Evolutionary conservation across 2,113 vertebrate species (phyloP).

Genomic region (Saimiri boliviensis): DNA sequence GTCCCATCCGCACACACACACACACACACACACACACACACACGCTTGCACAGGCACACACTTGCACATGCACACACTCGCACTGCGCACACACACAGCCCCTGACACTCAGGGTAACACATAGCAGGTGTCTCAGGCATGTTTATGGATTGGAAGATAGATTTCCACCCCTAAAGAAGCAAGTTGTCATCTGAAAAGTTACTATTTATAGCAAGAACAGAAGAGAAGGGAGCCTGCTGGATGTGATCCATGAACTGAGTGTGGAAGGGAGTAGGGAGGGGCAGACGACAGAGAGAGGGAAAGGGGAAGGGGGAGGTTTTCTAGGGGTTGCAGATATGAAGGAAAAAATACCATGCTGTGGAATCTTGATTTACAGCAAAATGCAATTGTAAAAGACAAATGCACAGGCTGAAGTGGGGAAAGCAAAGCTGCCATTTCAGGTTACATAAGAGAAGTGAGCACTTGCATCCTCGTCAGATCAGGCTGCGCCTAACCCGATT

Average conservation of each 20-base stretch:
- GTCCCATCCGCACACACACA: accelerated
- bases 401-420: slow-evolving; percentile 61
- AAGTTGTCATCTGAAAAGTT: not conserved
- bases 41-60: not conserved
- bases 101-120: not conserved
- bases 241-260: not conserved
- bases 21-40: not conserved
- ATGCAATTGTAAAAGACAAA: slow-evolving; percentile 76
- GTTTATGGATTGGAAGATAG: not conserved
- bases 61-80: too few relatives aligned
- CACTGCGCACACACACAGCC: not conserved
- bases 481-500: not conserved
- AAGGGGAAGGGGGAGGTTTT: too few relatives aligned
- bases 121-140: not conserved
- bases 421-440: slow-evolving; percentile 63
- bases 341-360: not conserved
- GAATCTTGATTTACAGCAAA: slow-evolving; percentile 64
- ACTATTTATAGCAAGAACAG: not conserved
- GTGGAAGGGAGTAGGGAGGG: not conserved
- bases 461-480: not conserved
- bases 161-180: not conserved
- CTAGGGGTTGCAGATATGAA: not conserved
- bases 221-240: not conserved
- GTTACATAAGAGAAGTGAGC: slow-evolving; percentile 60
- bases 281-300: not conserved